These are phyloP conservation scores for Caiman crocodilus DNA, from an alignment of 2,797 vertebrate genomes.

Conservation along the genomic window DNA sequence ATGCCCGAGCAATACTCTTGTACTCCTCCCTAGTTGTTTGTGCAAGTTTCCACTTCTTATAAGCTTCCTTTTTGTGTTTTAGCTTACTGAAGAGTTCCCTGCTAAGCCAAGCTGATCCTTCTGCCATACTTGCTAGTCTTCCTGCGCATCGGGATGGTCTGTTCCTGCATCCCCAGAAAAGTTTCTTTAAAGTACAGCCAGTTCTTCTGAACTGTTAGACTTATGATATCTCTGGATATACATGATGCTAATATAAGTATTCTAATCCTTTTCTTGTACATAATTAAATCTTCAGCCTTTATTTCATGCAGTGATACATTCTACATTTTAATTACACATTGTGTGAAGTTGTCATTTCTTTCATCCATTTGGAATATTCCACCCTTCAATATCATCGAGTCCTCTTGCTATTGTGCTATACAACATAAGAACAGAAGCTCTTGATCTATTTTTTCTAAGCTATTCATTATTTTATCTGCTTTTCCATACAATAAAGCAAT, in stretches of 20 bases:
- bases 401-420: background rate
- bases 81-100: no score
- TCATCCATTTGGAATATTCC: constrained; percentile 1
- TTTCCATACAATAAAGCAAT: background rate
- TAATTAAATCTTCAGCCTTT: constrained; percentile 60
- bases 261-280: constrained; percentile 45
- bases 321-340: constrained; percentile 56
- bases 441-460: background rate
- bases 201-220: no score
- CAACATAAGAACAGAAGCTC: background rate
- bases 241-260: constrained; percentile 45
- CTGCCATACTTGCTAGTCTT: no score
- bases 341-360: constrained; percentile 40
- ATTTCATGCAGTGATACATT: constrained; percentile 43
- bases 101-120: no score
- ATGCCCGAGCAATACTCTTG: no score
- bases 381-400: constrained; percentile 4
- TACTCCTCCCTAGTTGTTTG: no score
- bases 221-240: no score
- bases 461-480: background rate
- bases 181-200: no score
- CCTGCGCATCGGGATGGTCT: no score
- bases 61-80: no score
- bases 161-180: no score
- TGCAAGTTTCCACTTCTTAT: no score